These are phyloP conservation scores for Eurytoma adleriae DNA, from an alignment of 2,888 invertebrate genomes.

Conservation along the genomic window DNA sequence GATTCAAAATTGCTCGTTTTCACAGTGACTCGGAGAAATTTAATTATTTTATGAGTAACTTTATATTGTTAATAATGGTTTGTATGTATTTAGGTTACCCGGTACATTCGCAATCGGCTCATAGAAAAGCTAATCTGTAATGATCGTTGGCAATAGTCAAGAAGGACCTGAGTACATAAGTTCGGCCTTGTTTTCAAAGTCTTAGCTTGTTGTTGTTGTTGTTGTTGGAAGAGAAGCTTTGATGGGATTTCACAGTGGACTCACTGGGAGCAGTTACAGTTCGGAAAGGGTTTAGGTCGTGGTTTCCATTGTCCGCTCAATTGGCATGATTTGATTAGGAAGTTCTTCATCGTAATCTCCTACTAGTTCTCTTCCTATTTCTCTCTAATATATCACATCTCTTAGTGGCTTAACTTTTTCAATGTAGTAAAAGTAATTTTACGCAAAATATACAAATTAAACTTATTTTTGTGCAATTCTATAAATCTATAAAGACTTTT, in stretches of 20 bases:
- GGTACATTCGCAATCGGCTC: too few relatives aligned
- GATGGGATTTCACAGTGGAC: conserved; percentile 34
- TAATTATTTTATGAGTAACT: too few relatives aligned
- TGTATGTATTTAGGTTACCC: neutral
- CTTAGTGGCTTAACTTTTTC: too few relatives aligned
- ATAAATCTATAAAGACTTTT: too few relatives aligned
- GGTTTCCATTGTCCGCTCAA: conserved; percentile 11
- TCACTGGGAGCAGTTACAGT: neutral
- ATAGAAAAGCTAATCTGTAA: neutral
- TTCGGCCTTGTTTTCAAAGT: conserved; percentile 3
- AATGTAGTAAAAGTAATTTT: too few relatives aligned
- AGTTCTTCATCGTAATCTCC: neutral
- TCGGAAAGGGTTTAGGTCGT: conserved; percentile 28
- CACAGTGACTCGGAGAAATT: too few relatives aligned
- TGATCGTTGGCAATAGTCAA: neutral
- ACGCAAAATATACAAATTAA: too few relatives aligned
- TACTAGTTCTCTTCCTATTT: too few relatives aligned
- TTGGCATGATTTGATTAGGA: conserved; percentile 29
- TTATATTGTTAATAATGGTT: too few relatives aligned
- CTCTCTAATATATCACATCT: too few relatives aligned
- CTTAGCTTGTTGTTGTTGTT: conserved; percentile 21
- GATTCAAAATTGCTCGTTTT: too few relatives aligned
- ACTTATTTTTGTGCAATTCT: too few relatives aligned
- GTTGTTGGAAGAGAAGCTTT: conserved; percentile 15
- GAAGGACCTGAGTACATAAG: neutral